Percentiles rank a stretch among this genome's conserved stretches.
phyloP scores from a whole-genome alignment of 2,888 invertebrate species.

The Dusona sp. region DNA sequence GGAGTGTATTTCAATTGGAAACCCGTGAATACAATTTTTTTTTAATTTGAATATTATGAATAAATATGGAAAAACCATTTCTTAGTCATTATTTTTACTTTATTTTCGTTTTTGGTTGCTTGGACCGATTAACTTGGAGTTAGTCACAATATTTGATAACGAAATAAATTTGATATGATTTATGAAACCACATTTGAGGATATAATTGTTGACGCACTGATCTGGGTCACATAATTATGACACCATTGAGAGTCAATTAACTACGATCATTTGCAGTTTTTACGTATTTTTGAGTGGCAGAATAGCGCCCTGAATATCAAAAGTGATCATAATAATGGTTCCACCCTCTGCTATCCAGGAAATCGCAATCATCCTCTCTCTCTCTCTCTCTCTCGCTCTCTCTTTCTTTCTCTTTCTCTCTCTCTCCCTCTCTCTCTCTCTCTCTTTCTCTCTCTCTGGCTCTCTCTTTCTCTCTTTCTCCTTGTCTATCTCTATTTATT shows the following conservation, averaged over 20 bases:
- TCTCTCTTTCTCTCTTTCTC: background rate
- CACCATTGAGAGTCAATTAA: slow-evolving; percentile 15
- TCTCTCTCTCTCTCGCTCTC: background rate
- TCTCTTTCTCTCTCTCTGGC: no score
- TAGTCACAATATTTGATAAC: background rate
- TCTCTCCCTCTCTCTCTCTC: background rate
- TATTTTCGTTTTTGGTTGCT: background rate
- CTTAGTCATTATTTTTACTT: background rate
- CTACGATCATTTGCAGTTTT: background rate
- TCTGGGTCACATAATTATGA: slow-evolving; percentile 36
- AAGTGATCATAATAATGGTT: slow-evolving; percentile 18
- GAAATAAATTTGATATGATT: slow-evolving; percentile 40
- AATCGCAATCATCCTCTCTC: background rate
- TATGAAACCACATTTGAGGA: background rate
- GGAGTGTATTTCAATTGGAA: background rate
- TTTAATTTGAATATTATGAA: no score
- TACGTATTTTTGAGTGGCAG: background rate
- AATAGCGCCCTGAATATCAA: background rate
- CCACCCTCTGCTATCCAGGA: background rate
- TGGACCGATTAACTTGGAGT: background rate
- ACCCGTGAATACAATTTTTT: background rate
- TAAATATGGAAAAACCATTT: background rate
- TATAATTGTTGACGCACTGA: slow-evolving; percentile 34
- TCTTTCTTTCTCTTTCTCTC: background rate
- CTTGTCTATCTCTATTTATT: background rate